phyloP scores from a whole-genome alignment of 1,140 invertebrate species.

The Monochamus saltuarius region DNA sequence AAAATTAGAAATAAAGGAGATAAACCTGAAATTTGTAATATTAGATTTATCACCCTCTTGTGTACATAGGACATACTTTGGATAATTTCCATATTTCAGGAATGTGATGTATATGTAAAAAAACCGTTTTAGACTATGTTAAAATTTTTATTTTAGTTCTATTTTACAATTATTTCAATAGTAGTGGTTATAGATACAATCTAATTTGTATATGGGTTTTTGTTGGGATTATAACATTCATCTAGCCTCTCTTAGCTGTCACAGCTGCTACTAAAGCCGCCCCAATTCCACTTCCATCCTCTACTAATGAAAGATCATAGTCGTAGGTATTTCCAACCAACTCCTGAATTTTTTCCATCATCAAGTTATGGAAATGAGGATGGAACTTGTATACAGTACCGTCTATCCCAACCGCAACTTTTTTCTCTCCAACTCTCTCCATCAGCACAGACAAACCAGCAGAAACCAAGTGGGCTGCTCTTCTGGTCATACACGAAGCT shows the following conservation, averaged over 20 bases:
- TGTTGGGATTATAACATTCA: neutral
- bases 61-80: no score
- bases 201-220: no score
- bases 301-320: conserved; percentile 96
- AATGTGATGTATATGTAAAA: no score
- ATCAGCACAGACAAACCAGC: conserved; percentile 80
- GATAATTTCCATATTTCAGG: no score
- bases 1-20: no score
- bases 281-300: conserved; percentile 97
- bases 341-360: conserved; percentile 87
- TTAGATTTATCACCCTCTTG: no score
- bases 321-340: conserved; percentile 65
- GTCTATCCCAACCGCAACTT: conserved; percentile 95
- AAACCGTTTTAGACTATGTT: no score
- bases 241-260: conserved; percentile 52
- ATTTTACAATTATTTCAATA: no score
- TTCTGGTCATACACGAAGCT: conserved; percentile 85
- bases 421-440: conserved; percentile 81
- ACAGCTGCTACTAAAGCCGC: conserved; percentile 97
- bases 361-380: conserved; percentile 94
- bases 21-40: no score
- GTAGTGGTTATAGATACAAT: no score
- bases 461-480: conserved; percentile 90
- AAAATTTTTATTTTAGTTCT: no score
- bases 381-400: conserved; percentile 98